Conservation (phyloP, 2,113 vertebrate genomes). For the Ptilorrhoa leucosticta region DNA sequence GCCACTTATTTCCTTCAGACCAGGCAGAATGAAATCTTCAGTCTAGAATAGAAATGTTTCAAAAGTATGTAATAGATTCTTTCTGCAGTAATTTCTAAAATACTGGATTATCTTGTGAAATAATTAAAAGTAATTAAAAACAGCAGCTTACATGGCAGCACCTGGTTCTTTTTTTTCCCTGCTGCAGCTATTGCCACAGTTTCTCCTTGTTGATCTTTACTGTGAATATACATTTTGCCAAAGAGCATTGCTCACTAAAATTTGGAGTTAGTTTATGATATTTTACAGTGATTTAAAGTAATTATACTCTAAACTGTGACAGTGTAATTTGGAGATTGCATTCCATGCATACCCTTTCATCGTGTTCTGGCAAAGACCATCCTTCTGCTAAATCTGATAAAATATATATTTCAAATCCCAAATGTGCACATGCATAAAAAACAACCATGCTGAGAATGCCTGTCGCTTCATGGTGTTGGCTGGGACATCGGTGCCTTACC, state of each 20-base stretch:
- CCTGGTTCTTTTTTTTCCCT: not conserved
- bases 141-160: not conserved
- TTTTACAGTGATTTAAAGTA: not conserved
- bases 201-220: not conserved
- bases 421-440: not conserved
- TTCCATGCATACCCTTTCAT: not conserved
- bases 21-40: not conserved
- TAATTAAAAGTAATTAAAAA: not conserved
- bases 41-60: not conserved
- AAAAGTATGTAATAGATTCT: not conserved
- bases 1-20: not conserved
- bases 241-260: not conserved
- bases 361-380: not conserved
- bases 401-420: not conserved
- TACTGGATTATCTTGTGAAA: not conserved
- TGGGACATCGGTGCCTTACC: rapidly evolving
- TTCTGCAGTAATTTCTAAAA: not conserved
- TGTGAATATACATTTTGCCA: not conserved
- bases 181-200: not conserved
- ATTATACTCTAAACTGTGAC: not conserved
- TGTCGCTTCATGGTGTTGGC: rapidly evolving
- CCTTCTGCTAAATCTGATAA: not conserved
- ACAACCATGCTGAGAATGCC: not conserved
- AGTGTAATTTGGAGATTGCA: not conserved
- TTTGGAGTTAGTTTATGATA: not conserved